Conservation (phyloP, 2,888 invertebrate species). For the Ferrisia virgata region DNA sequence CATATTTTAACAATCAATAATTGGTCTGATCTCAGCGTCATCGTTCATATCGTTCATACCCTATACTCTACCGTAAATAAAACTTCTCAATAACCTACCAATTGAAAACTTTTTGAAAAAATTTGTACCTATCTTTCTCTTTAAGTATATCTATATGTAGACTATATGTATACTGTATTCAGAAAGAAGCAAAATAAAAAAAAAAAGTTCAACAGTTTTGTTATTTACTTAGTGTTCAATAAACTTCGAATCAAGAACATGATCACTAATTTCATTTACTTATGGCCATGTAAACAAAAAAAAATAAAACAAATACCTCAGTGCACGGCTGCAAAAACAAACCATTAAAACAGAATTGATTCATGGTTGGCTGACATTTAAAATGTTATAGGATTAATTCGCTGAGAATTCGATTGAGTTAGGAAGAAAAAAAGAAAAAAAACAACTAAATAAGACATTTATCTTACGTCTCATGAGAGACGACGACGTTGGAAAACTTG, state of each 20-base stretch:
- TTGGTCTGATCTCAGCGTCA: too few species aligned
- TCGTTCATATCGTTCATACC: too few species aligned
- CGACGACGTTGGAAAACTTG: not conserved
- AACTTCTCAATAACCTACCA: too few species aligned
- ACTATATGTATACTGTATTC: too few species aligned
- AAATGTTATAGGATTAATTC: not conserved
- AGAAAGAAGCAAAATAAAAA: too few species aligned
- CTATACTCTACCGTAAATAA: too few species aligned
- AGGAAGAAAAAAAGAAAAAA: not conserved
- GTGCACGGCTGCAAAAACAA: not conserved
- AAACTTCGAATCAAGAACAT: not conserved
- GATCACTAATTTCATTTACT: not conserved
- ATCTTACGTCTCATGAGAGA: not conserved
- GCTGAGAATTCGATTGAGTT: not conserved
- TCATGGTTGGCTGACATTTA: not conserved
- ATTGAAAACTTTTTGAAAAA: too few species aligned
- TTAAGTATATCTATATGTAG: too few species aligned
- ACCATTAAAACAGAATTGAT: conserved; percentile 1
- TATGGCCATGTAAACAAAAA: not conserved
- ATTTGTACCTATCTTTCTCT: too few species aligned
- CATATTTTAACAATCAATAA: too few species aligned
- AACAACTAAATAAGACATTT: not conserved
- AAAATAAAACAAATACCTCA: not conserved
- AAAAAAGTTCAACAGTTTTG: not conserved
- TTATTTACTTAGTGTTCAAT: not conserved